Conservation (phyloP, 64 coral and sea anemone genomes). For the Pachyseris speciosa region DNA sequence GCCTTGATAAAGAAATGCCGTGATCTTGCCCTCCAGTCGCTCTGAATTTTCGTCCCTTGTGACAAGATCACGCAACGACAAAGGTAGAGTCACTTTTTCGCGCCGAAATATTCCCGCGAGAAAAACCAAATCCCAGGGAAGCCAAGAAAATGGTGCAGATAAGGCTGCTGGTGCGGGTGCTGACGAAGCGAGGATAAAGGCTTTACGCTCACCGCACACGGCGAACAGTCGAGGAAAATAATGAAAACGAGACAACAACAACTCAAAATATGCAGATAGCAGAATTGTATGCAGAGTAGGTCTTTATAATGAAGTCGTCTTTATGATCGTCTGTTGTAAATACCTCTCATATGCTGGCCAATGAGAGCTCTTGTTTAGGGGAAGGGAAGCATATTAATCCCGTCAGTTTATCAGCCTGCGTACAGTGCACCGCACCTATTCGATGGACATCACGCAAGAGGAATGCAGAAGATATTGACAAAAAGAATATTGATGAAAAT, state of each 20-base stretch:
- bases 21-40: background rate
- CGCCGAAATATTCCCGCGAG: background rate
- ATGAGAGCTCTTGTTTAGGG: background rate
- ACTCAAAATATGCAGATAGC: slow-evolving; percentile 3
- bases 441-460: no score
- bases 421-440: no score
- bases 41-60: background rate
- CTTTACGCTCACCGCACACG: background rate
- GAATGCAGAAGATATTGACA: no score
- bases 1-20: background rate
- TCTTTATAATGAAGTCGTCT: background rate
- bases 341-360: background rate
- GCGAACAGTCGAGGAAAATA: background rate
- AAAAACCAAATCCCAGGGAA: background rate
- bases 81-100: background rate
- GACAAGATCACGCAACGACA: slow-evolving; percentile 3
- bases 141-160: background rate
- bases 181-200: background rate
- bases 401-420: no score
- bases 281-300: background rate
- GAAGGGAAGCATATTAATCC: background rate
- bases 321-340: background rate
- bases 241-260: background rate
- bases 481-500: background rate
- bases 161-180: background rate